Evolutionary conservation across 2,797 vertebrate genomes (phyloP).

Genomic region (Paedocypris micromegethes): DNA sequence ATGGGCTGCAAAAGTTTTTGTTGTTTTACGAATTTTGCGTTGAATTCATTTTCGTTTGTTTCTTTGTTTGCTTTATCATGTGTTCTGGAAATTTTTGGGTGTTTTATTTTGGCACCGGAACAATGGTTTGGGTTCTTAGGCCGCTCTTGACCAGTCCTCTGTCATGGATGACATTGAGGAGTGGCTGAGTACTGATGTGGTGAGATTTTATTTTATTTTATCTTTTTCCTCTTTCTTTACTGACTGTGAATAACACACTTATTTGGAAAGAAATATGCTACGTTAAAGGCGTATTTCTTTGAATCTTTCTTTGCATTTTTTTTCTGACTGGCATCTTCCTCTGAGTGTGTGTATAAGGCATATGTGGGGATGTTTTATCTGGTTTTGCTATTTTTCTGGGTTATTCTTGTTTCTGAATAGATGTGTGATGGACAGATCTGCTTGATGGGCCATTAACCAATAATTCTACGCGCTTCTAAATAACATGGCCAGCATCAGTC

Average conservation of each 20-base stretch:
- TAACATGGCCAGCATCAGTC: no score
- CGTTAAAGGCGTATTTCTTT: slow-evolving; percentile 31
- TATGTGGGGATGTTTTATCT: slow-evolving; percentile 5
- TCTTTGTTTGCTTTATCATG: slow-evolving; percentile 64
- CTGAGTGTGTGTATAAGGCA: no score
- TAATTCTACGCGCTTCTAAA: no score
- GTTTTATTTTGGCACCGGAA: slow-evolving; percentile 64
- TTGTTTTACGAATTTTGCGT: slow-evolving; percentile 49
- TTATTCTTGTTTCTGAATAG: slow-evolving; percentile 16
- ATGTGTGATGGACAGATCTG: neutral
- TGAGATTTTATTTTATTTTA: slow-evolving; percentile 76
- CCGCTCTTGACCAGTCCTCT: slow-evolving; percentile 87
- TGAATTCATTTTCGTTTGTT: slow-evolving; percentile 46
- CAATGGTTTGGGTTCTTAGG: slow-evolving; percentile 76
- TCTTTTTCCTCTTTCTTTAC: slow-evolving; percentile 17
- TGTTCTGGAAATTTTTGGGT: slow-evolving; percentile 57
- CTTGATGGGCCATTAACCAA: slow-evolving; percentile 8
- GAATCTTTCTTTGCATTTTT: neutral
- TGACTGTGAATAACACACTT: slow-evolving; percentile 10
- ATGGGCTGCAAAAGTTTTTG: slow-evolving; percentile 34
- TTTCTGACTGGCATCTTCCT: no score
- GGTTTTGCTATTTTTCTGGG: slow-evolving; percentile 14
- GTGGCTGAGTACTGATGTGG: slow-evolving; percentile 97
- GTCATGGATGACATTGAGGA: slow-evolving; percentile 99
- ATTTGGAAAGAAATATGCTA: slow-evolving; percentile 37